Conservation (phyloP, 2,797 vertebrate species). For the Florisuga fusca region DNA sequence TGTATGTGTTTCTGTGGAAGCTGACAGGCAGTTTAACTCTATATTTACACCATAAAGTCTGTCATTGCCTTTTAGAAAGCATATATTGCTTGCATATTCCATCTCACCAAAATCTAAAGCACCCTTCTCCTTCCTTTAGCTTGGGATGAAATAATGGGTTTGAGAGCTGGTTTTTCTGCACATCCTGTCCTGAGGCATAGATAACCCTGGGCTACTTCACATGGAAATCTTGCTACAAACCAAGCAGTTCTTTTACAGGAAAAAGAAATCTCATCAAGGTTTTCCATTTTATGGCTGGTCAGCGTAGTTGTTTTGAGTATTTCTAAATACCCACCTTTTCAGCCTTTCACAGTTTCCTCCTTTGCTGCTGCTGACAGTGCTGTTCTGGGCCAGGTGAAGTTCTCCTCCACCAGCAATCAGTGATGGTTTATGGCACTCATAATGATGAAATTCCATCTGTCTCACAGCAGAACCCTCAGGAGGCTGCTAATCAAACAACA, state of each 20-base stretch:
- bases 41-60: not conserved
- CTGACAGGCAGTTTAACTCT: not conserved
- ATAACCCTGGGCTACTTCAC: not conserved
- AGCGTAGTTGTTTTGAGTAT: not conserved
- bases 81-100: not conserved
- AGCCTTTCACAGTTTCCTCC: not conserved
- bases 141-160: not conserved
- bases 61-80: not conserved
- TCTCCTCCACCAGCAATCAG: conserved; percentile 58
- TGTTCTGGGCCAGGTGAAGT: conserved; percentile 56
- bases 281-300: conserved; percentile 9
- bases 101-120: not conserved
- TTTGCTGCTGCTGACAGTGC: not conserved
- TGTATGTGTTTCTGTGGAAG: not conserved
- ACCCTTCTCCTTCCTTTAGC: not conserved
- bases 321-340: not conserved
- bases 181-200: not conserved
- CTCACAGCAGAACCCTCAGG: conserved; percentile 67
- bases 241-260: not conserved
- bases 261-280: not conserved
- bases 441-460: conserved; percentile 69
- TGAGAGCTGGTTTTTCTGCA: not conserved
- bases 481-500: conserved; percentile 66
- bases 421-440: not conserved
- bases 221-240: not conserved